phyloP scores from a whole-genome alignment of 2,797 vertebrate species.

The Leptoclinus maculatus region DNA sequence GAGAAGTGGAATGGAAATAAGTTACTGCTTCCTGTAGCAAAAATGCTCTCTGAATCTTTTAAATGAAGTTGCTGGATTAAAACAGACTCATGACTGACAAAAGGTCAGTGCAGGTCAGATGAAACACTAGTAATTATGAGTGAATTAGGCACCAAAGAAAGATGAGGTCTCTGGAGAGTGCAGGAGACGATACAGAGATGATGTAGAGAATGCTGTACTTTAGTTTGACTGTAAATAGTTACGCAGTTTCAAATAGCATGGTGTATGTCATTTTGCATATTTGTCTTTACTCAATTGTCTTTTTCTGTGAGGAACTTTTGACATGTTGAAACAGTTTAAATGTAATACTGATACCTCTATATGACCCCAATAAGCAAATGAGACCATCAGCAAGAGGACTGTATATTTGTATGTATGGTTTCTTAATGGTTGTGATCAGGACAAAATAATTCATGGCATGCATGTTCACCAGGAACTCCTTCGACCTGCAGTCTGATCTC shows the following conservation, averaged over 20 bases:
- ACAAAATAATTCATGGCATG: no score
- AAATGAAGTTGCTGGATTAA: conserved; percentile 25
- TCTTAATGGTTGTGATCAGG: no score
- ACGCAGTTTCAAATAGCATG: background rate
- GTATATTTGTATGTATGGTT: no score
- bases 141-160: conserved; percentile 1
- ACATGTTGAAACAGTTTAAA: no score
- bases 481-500: no score
- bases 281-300: background rate
- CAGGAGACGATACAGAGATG: background rate
- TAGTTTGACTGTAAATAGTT: background rate
- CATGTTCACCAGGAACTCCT: no score
- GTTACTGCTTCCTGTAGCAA: conserved; percentile 39
- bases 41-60: conserved; percentile 36
- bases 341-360: no score
- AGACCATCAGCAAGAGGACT: no score
- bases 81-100: conserved; percentile 11
- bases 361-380: no score
- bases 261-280: background rate
- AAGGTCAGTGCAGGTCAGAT: conserved; percentile 21
- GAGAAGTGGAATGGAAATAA: conserved; percentile 60
- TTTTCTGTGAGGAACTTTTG: no score
- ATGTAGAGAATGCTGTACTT: background rate
- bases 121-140: conserved; percentile 24
- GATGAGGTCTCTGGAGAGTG: background rate